A percentile compares a stretch with the other conserved stretches of the same genome.
These are phyloP conservation scores for Coregonus clupeaformis DNA, from an alignment of 2,113 vertebrate genomes.

Conservation along the genomic window DNA sequence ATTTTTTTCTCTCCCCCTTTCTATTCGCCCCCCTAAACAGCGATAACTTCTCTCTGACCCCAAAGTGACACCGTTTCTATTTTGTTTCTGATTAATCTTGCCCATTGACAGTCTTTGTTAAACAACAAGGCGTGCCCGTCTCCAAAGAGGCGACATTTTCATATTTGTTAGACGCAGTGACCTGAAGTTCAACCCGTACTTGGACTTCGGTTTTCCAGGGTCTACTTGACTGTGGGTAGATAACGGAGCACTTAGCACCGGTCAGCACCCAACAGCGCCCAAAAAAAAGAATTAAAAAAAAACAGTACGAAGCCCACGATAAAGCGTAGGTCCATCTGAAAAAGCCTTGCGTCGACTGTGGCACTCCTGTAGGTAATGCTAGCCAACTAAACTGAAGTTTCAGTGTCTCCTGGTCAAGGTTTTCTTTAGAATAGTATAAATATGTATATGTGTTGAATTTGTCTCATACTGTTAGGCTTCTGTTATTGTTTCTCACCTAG, in stretches of 20 bases:
- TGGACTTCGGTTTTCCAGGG: constrained; percentile 93
- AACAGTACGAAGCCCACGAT: constrained; percentile 22
- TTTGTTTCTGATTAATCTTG: constrained; percentile 99
- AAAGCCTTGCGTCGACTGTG: constrained; percentile 12
- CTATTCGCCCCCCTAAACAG: constrained; percentile 65
- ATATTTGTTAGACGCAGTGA: constrained; percentile 99
- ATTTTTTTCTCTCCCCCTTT: constrained; percentile 59
- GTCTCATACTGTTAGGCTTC: not conserved
- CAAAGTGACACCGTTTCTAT: constrained; percentile 96
- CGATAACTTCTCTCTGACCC: constrained; percentile 94
- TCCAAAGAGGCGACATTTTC: constrained; percentile 96
- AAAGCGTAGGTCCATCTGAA: constrained; percentile 20
- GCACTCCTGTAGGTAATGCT: not conserved
- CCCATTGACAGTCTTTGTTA: constrained; percentile 99
- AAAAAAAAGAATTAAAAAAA: constrained; percentile 45
- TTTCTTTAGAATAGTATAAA: not conserved
- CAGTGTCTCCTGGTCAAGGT: not conserved
- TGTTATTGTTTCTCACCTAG: not conserved
- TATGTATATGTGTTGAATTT: not conserved
- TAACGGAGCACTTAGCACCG: constrained; percentile 78
- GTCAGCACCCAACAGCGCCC: constrained; percentile 75
- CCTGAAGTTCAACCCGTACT: constrained; percentile 99
- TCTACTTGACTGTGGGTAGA: constrained; percentile 81
- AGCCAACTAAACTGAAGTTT: not conserved
- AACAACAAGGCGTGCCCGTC: constrained; percentile 97